These are phyloP conservation scores for Chelon auratus DNA, from an alignment of 2,797 vertebrate genomes.

Conservation along the genomic window DNA sequence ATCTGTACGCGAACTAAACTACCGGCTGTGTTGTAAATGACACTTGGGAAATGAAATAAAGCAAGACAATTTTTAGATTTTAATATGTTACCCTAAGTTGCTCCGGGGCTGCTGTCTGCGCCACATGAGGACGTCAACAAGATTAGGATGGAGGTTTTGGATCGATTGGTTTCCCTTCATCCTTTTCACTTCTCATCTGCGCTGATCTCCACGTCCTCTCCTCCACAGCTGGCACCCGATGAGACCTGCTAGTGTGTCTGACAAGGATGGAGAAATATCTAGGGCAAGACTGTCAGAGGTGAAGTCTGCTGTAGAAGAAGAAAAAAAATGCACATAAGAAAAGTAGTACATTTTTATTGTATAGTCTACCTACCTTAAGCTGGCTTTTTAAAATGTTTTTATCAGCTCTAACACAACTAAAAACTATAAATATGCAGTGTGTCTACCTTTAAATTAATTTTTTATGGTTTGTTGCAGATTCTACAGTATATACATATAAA, in stretches of 20 bases:
- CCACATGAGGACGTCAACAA: conserved; percentile 67
- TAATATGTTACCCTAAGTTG: conserved; percentile 44
- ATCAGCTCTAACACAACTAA: conserved; percentile 24
- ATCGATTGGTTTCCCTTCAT: conserved; percentile 72
- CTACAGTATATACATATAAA: conserved; percentile 44
- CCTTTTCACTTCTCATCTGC: conserved; percentile 75
- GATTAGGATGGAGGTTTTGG: conserved; percentile 70
- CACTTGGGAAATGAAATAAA: conserved; percentile 12
- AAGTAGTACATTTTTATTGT: conserved; percentile 29
- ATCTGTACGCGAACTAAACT: not conserved
- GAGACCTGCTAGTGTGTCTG: conserved; percentile 62
- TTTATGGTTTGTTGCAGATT: conserved; percentile 36
- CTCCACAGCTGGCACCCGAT: conserved; percentile 72
- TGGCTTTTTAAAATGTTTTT: not conserved
- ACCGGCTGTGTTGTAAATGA: conserved; percentile 15
- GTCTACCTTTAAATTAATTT: conserved; percentile 41
- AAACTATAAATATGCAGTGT: conserved; percentile 47
- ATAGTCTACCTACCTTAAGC: not conserved
- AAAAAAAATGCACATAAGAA: conserved; percentile 3
- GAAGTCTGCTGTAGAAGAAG: conserved; percentile 43
- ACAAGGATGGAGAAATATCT: conserved; percentile 69
- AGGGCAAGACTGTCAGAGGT: conserved; percentile 70
- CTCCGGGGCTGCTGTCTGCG: conserved; percentile 61
- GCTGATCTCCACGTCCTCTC: conserved; percentile 69
- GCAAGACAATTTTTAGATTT: conserved; percentile 27